Evolutionary conservation across 2,797 vertebrate genomes (phyloP).

Genomic region (Poeciliopsis gracilis): DNA sequence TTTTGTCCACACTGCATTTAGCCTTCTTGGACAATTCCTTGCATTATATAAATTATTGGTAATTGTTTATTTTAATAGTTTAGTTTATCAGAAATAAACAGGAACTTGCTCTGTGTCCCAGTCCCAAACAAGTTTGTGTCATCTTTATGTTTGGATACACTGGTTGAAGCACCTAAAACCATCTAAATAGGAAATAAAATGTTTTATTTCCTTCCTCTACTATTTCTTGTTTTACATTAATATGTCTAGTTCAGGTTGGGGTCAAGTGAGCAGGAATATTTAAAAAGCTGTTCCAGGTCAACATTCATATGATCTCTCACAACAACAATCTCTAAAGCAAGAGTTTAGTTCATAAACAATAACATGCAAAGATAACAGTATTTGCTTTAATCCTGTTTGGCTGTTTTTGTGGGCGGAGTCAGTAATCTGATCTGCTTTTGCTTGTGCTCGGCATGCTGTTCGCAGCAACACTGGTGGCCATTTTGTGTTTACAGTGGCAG

Average conservation of each 20-base stretch:
- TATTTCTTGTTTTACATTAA: not conserved
- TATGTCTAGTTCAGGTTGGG: conserved; percentile 13
- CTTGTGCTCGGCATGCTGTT: conserved; percentile 67
- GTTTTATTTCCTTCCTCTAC: no score
- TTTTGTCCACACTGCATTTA: conserved; percentile 28
- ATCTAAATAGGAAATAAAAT: conserved; percentile 11
- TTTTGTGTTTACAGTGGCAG: conserved; percentile 72
- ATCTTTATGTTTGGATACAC: conserved; percentile 23
- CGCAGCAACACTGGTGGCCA: conserved; percentile 74
- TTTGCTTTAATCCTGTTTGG: conserved; percentile 10
- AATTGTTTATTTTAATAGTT: not conserved
- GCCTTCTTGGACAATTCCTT: conserved; percentile 9
- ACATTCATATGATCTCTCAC: conserved; percentile 1
- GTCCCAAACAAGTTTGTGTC: conserved; percentile 14
- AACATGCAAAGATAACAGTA: not conserved
- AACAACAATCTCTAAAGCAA: conserved; percentile 28
- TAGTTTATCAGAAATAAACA: conserved; percentile 18
- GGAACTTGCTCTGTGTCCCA: not conserved
- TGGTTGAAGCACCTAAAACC: conserved; percentile 11
- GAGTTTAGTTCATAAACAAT: conserved; percentile 11
- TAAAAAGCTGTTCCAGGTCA: not conserved
- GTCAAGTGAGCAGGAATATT: not conserved
- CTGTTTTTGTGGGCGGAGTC: conserved; percentile 60
- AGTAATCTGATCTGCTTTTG: conserved; percentile 56
- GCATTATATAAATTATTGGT: not conserved